Percentiles rank a stretch among this genome's conserved stretches.
These are phyloP conservation scores for Liposcelis brunnea DNA, from an alignment of 2,888 invertebrate genomes.

Conservation along the genomic window DNA sequence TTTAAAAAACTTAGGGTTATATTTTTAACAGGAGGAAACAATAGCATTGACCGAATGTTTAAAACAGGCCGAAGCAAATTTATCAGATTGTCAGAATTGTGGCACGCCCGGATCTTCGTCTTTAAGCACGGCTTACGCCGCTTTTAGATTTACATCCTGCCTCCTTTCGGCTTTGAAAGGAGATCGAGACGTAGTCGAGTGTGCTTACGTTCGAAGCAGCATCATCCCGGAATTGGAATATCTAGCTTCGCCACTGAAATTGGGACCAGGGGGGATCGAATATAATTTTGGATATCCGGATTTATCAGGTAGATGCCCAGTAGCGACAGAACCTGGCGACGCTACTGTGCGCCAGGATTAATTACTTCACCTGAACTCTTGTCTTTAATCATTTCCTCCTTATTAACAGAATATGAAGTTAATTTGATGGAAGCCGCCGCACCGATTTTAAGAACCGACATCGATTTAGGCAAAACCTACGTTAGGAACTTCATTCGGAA, in stretches of 20 bases:
- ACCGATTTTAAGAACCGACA: conserved; percentile 1
- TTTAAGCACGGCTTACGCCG: conserved; percentile 46
- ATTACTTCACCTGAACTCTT: too few species aligned
- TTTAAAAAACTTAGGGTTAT: too few species aligned
- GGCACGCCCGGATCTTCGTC: conserved; percentile 32
- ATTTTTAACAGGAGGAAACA: conserved; percentile 12
- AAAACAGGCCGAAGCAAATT: too few species aligned
- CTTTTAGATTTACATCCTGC: conserved; percentile 37
- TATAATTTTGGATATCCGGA: conserved; percentile 15
- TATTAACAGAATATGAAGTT: conserved; percentile 14
- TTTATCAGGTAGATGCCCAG: conserved; percentile 6
- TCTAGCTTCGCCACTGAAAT: conserved; percentile 13
- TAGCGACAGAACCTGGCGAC: too few species aligned
- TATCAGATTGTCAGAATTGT: conserved; percentile 27
- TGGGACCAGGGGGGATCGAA: conserved; percentile 14
- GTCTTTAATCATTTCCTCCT: too few species aligned
- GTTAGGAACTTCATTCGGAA: too few species aligned
- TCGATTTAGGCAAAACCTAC: too few species aligned
- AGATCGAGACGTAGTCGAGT: conserved; percentile 12
- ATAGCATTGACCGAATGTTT: too few species aligned
- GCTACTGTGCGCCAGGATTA: too few species aligned
- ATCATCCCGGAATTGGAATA: conserved; percentile 13
- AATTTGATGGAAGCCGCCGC: conserved; percentile 14
- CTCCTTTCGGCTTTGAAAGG: conserved; percentile 37
- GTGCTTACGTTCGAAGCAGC: conserved; percentile 14